Evolutionary conservation across 2,888 invertebrate species (phyloP).

Genomic region (Parelbella ahira): DNA sequence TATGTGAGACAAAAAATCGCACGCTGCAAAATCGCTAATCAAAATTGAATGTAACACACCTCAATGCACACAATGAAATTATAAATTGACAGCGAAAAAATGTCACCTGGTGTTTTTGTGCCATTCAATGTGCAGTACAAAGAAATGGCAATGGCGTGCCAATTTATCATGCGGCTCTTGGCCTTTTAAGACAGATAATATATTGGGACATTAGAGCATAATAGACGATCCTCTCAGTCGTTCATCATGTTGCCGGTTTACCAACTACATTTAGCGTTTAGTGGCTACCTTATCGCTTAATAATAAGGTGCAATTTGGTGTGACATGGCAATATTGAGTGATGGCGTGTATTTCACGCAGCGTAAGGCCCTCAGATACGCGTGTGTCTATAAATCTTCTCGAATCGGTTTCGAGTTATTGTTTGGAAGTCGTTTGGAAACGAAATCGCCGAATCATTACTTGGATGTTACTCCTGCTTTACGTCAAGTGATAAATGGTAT

Average conservation of each 20-base stretch:
- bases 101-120: conserved; percentile 54
- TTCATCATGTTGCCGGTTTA: conserved; percentile 63
- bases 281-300: conserved; percentile 17
- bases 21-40: conserved; percentile 35
- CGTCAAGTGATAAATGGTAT: conserved; percentile 26
- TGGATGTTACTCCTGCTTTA: conserved; percentile 29
- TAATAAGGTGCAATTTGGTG: conserved; percentile 24
- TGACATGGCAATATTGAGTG: no score
- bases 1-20: conserved; percentile 16
- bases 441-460: conserved; percentile 42
- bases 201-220: conserved; percentile 74
- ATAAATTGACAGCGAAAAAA: conserved; percentile 45
- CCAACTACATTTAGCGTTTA: conserved; percentile 27
- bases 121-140: conserved; percentile 26
- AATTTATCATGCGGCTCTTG: conserved; percentile 64
- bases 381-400: conserved; percentile 55
- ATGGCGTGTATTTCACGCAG: conserved; percentile 33
- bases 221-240: conserved; percentile 65
- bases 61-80: conserved; percentile 33
- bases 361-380: conserved; percentile 35
- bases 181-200: conserved; percentile 67
- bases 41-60: conserved; percentile 37
- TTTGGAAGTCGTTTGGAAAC: conserved; percentile 31
- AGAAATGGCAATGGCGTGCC: conserved; percentile 48
- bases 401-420: conserved; percentile 46